phyloP scores from a whole-genome alignment of 1,140 invertebrate species.

The Drosophila rhopaloa region DNA sequence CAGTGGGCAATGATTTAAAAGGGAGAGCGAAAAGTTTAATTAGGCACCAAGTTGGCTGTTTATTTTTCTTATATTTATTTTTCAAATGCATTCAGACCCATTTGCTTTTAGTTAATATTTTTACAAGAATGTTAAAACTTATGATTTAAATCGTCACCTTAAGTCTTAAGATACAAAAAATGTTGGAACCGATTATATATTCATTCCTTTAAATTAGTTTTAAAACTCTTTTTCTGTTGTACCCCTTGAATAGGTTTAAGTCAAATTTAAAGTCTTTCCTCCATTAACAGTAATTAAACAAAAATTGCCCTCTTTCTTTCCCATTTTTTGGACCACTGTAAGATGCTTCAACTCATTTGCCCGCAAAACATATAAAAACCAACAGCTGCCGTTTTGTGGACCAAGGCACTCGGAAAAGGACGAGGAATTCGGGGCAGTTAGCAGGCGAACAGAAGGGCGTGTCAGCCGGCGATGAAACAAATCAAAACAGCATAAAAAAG shows the following conservation, averaged over 20 bases:
- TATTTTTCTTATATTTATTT: too few relatives aligned
- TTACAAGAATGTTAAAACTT: too few relatives aligned
- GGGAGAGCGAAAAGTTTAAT: background rate
- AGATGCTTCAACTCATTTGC: conserved; percentile 55
- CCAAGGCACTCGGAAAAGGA: conserved; percentile 38
- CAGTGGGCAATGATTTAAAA: conserved; percentile 18
- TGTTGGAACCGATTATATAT: too few relatives aligned
- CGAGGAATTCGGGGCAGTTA: conserved; percentile 4
- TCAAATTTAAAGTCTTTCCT: background rate
- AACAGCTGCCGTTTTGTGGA: conserved; percentile 57
- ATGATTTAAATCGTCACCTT: too few relatives aligned
- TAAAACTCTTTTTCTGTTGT: too few relatives aligned
- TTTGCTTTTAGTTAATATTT: too few relatives aligned
- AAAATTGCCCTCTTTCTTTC: background rate
- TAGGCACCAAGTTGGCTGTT: background rate
- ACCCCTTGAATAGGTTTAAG: too few relatives aligned
- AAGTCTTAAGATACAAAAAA: too few relatives aligned
- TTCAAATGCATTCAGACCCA: too few relatives aligned
- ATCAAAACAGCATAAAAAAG: conserved; percentile 77
- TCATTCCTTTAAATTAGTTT: background rate
- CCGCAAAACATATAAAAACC: conserved; percentile 49
- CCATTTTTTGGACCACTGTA: conserved; percentile 40
- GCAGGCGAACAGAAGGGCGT: conserved; percentile 19
- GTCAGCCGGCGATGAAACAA: conserved; percentile 59
- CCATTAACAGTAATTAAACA: background rate